Base-by-base conservation (phyloP, 1,140 invertebrate genomes). In the Parapsyche elsis region DNA sequence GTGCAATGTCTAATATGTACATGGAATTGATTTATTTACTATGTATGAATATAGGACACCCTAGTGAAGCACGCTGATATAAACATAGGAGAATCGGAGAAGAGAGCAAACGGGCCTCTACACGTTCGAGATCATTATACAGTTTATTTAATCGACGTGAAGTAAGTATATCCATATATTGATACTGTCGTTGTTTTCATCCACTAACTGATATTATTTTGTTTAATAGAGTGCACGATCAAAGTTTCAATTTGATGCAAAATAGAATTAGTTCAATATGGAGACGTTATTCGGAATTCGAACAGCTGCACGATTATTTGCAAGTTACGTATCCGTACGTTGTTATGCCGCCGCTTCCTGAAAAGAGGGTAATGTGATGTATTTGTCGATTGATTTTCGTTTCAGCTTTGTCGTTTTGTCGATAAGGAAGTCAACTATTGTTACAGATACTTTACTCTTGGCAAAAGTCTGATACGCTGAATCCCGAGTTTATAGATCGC, bases 261-360 rank as follows among this genome's bases (percentile, higher is more conserved):
- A 91, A 87, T 73, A 92, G 89, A 86, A 89, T 91, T 84, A 93
- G 90, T 86, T 92, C 93, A 12, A 89, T 95, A 74, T 96, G 95
- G 94, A 89, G 95, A 82, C 88, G 95, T 71, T 96, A 96, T 84
- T 95, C 94, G 80, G 95, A 96, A 87, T 96, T 96, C 90, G 94
- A 95, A 86, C 90, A 94, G 80, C 89, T 96, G 26, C 89, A 93
- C 84, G 91, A 93, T 81, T 95, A 95, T 85, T 87, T 96, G 79
- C 92, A 94, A 85, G 90, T 93, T 24, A 93, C 91, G 46, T 96
- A 95, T 88, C 94, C 94, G 9, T 93, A 92, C 85, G 90, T 95
- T 67, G 92, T 96, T 21, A 89, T 95, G 81, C 95, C 95, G 67
- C 94, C 94, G 45, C 86, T 96, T 74, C 95, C 95, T 23, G 95